Conservation (phyloP, 23 tunicate genomes). For the Halocynthia roretzi region DNA sequence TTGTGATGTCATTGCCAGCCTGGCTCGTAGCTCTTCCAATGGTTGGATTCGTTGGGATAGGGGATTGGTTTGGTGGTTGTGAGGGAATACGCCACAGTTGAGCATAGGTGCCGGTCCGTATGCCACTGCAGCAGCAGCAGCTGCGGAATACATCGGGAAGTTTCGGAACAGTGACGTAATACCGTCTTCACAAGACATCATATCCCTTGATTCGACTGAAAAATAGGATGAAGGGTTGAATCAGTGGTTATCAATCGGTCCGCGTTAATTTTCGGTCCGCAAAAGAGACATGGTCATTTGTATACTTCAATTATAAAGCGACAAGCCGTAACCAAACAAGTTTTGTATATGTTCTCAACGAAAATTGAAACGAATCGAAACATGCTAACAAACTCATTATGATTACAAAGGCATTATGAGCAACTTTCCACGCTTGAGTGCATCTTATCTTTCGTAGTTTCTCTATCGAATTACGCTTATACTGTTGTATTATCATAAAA, state of each 20-base stretch:
- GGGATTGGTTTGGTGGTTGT: not conserved
- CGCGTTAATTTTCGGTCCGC: no score
- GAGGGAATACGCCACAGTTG: not conserved
- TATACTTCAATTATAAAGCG: no score
- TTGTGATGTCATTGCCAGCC: constrained; percentile 23
- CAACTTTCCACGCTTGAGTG: no score
- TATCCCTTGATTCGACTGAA: not conserved
- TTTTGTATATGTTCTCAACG: no score
- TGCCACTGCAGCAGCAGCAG: not conserved
- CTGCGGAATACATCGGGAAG: not conserved
- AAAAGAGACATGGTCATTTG: no score
- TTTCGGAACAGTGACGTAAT: constrained; percentile 7
- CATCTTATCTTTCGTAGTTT: no score
- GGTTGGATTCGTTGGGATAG: not conserved
- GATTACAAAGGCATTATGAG: no score
- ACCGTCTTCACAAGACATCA: constrained; percentile 6
- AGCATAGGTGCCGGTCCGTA: not conserved
- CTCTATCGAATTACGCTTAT: no score
- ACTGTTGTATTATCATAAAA: no score
- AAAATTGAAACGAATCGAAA: no score
- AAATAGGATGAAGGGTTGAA: not conserved
- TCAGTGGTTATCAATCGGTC: not conserved
- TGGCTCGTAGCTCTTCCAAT: constrained; percentile 14
- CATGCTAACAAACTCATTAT: no score
- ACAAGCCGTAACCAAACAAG: no score